Percentiles rank a stretch among this genome's conserved stretches.
Evolutionary conservation across 2,797 vertebrate genomes (phyloP).

Genomic region (Alcedo quadribrachys): DNA sequence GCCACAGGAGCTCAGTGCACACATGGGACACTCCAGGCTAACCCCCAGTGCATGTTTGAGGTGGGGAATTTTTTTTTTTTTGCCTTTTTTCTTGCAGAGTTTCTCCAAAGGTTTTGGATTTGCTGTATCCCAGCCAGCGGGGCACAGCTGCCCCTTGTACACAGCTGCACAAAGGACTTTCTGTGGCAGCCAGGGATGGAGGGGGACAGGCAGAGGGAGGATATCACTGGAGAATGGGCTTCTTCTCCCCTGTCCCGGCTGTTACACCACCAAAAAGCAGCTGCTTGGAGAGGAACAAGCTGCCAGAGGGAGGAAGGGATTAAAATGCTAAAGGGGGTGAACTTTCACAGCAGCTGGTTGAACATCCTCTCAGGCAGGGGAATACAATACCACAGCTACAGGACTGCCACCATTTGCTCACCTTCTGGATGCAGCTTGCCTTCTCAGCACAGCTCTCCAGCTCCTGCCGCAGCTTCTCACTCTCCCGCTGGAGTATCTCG

Average conservation of each 20-base stretch:
- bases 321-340: not conserved
- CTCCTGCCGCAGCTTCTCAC: slow-evolving; percentile 84
- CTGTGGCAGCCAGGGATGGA: slow-evolving; percentile 65
- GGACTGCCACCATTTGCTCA: slow-evolving; percentile 22
- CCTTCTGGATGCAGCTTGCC: slow-evolving; percentile 90
- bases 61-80: accelerated
- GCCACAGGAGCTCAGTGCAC: not conserved
- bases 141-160: slow-evolving; percentile 78
- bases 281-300: slow-evolving; percentile 53
- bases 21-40: not conserved
- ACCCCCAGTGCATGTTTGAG: accelerated
- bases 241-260: slow-evolving; percentile 64
- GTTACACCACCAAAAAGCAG: slow-evolving; percentile 58
- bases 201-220: slow-evolving; percentile 32
- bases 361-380: not conserved
- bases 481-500: slow-evolving; percentile 87
- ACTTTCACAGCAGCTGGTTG: slow-evolving; percentile 52
- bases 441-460: slow-evolving; percentile 87
- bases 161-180: slow-evolving; percentile 73
- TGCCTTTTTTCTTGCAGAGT: not conserved
- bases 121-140: not conserved
- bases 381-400: accelerated
- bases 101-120: not conserved
- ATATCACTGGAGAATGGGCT: slow-evolving; percentile 68
- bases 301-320: not conserved